Percentiles rank a stretch among this genome's conserved stretches.
Evolutionary conservation across 2,888 invertebrate genomes (phyloP).

Genomic region (Malthinus seriepunctatus): DNA sequence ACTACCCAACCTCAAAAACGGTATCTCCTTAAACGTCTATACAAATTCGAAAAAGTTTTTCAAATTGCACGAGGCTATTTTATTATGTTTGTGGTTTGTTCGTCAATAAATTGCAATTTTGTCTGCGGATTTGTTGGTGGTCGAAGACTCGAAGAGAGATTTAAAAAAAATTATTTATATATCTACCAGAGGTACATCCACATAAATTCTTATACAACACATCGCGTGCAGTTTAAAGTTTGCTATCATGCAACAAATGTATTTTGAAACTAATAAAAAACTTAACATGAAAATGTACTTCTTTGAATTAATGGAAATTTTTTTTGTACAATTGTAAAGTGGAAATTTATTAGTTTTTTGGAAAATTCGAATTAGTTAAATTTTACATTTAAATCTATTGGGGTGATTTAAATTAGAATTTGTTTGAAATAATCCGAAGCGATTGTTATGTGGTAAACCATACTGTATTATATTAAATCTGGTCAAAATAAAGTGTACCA

Average conservation of each 20-base stretch:
- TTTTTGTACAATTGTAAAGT: too few species aligned
- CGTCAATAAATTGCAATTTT: slow-evolving; percentile 7
- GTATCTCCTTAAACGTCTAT: background rate
- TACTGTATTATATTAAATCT: too few species aligned
- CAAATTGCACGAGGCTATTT: background rate
- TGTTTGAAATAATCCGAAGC: too few species aligned
- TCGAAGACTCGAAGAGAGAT: background rate
- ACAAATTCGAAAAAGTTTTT: background rate
- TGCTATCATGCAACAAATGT: slow-evolving; percentile 9
- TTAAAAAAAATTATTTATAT: background rate
- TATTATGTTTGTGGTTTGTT: background rate
- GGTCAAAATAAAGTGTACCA: too few species aligned
- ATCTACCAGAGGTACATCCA: slow-evolving; percentile 8
- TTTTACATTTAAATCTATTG: too few species aligned
- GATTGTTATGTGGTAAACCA: too few species aligned
- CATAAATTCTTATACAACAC: slow-evolving; percentile 14
- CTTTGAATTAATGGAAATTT: too few species aligned
- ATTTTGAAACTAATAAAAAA: slow-evolving; percentile 10
- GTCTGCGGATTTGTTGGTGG: slow-evolving; percentile 21
- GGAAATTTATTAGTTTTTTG: too few species aligned
- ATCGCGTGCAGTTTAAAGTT: slow-evolving; percentile 13
- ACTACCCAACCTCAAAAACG: background rate
- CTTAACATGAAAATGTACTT: background rate
- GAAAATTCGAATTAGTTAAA: too few species aligned
- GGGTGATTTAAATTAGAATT: too few species aligned